Evolutionary conservation across 2,113 vertebrate genomes (phyloP).

Genomic region (Polypterus bichir): DNA sequence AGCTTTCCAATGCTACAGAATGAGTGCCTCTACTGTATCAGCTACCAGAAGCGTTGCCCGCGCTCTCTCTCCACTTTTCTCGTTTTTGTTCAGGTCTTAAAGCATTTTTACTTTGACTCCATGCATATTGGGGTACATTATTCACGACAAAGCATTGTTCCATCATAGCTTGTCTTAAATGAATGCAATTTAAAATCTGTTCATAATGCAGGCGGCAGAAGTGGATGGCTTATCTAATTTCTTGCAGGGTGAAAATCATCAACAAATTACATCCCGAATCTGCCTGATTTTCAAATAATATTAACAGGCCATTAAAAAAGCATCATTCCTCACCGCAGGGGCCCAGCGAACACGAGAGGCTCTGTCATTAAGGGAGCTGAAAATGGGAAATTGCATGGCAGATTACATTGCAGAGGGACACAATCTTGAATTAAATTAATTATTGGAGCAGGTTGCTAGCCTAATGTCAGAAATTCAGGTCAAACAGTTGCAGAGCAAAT

Average conservation of each 20-base stretch:
- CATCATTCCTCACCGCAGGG: conserved; percentile 5
- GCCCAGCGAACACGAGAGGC: background rate
- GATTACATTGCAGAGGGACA: conserved; percentile 16
- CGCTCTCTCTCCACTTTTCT: too few species aligned
- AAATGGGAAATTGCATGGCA: conserved; percentile 12
- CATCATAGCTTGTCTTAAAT: background rate
- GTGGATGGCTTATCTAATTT: background rate
- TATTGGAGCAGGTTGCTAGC: conserved; percentile 16
- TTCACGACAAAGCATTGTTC: background rate
- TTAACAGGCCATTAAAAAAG: conserved; percentile 10
- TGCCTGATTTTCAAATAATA: conserved; percentile 13
- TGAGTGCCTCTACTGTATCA: too few species aligned
- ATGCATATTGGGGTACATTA: background rate
- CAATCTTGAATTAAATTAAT: conserved; percentile 18
- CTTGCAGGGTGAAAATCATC: background rate
- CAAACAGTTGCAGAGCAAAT: conserved; percentile 4
- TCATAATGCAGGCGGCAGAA: background rate
- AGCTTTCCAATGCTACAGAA: too few species aligned
- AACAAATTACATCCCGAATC: background rate
- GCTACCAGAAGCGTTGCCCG: too few species aligned
- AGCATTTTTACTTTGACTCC: too few species aligned
- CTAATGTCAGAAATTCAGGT: conserved; percentile 15
- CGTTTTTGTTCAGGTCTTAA: too few species aligned
- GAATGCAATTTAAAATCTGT: background rate
- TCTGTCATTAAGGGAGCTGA: conserved; percentile 19